phyloP scores from a whole-genome alignment of 1,140 invertebrate species.

The Leguminivora glycinivorella region DNA sequence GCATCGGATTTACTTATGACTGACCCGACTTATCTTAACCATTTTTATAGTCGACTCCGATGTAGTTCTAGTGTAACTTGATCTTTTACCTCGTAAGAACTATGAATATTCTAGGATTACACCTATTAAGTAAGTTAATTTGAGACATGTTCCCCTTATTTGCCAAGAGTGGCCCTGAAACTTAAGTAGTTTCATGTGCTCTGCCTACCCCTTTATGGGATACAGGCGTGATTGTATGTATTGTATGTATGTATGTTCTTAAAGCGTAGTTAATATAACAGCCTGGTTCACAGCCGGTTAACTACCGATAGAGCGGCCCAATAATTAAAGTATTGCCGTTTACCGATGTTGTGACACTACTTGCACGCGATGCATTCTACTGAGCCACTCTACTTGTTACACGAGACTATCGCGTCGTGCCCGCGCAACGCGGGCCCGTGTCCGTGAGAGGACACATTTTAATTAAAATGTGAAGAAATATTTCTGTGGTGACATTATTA shows the following conservation, averaged over 20 bases:
- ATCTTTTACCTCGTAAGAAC: background rate
- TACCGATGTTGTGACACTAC: constrained; percentile 9
- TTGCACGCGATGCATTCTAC: constrained; percentile 3
- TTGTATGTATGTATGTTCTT: background rate
- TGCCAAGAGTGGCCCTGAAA: too few relatives aligned
- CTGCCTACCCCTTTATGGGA: too few relatives aligned
- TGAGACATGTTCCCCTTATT: too few relatives aligned
- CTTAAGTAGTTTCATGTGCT: too few relatives aligned
- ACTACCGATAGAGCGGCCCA: background rate
- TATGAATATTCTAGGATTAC: background rate
- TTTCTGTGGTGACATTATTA: too few relatives aligned
- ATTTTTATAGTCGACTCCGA: background rate
- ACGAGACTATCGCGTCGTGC: background rate
- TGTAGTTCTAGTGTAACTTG: background rate
- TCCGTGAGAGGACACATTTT: constrained; percentile 5
- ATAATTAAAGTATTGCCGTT: constrained; percentile 6
- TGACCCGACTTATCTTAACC: background rate
- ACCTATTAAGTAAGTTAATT: background rate
- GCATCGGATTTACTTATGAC: background rate
- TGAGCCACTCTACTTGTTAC: background rate
- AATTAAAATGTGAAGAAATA: too few relatives aligned
- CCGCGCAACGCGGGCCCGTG: background rate
- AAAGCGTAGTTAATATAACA: background rate
- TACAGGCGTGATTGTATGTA: too few relatives aligned
- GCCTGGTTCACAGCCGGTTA: background rate